These are phyloP conservation scores for Sphaeridia pumilis DNA, from an alignment of 2,888 invertebrate species.

Conservation along the genomic window DNA sequence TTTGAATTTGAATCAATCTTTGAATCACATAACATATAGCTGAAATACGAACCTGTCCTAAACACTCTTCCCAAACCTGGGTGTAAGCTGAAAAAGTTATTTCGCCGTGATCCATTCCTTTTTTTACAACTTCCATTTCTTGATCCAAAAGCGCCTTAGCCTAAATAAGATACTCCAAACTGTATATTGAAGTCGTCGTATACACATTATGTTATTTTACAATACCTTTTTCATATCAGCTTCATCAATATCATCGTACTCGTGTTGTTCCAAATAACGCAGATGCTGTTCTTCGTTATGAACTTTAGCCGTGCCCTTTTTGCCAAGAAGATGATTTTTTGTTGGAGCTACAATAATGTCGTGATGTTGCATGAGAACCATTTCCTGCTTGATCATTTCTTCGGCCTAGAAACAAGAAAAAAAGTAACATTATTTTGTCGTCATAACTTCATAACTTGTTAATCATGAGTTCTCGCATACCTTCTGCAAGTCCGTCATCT, in stretches of 20 bases:
- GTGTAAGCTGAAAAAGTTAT: constrained; percentile 80
- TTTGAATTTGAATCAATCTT: neutral
- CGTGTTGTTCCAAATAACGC: constrained; percentile 72
- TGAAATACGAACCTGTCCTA: constrained; percentile 58
- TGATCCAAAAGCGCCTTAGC: constrained; percentile 56
- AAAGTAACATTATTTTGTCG: neutral
- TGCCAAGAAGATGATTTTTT: constrained; percentile 34
- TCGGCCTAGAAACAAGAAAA: constrained; percentile 54
- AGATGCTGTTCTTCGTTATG: constrained; percentile 54
- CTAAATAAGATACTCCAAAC: constrained; percentile 31
- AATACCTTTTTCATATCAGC: constrained; percentile 52
- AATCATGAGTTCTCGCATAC: constrained; percentile 37
- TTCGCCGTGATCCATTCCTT: constrained; percentile 92
- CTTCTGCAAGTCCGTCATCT: constrained; percentile 72
- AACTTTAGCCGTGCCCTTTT: constrained; percentile 25
- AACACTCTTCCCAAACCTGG: constrained; percentile 95
- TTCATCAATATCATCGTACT: constrained; percentile 59
- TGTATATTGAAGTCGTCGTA: neutral
- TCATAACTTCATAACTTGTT: neutral
- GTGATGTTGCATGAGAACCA: constrained; percentile 88
- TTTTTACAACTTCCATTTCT: constrained; percentile 82
- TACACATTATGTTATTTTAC: neutral
- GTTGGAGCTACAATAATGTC: constrained; percentile 71
- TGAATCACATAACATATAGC: neutral
- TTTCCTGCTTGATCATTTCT: constrained; percentile 89